Base-by-base conservation (phyloP, 2,113 vertebrate species). In the Camarhynchus parvulus region DNA sequence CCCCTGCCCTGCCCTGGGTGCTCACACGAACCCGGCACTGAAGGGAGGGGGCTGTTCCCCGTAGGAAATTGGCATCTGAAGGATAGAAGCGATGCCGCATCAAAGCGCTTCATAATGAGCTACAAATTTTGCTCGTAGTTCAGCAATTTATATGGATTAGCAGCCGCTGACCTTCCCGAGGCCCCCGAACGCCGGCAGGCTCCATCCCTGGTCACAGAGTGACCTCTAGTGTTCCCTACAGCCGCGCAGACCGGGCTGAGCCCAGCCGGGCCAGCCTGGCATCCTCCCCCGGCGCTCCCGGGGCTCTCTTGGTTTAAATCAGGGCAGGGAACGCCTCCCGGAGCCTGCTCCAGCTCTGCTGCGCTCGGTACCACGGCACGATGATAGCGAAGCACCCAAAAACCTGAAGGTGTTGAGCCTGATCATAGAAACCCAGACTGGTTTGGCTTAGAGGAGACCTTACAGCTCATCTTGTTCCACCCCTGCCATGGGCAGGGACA, bases 151-250 rank as follows among this genome's bases (percentile, higher is more conserved):
- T 78, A 69, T 30, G 91, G 94, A 97, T 97, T 97, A 97, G 96
- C 87, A 83, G 92, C 12, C 16, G 3, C 87, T 95, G 97, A 97
- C 97, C 97, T 97, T 58, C 75, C 9, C 74, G 2, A 78, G 46
- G 90, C 92, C 93, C 92, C 73, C 21, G 17, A n/a, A 44, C 9
- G 14, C 55, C 70, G 1, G 33, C 4, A 3, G 31, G 4, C 58
- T 58, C 77, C 91, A 97, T 97, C 88, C 70, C 55, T 56, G 95
- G 96, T 97, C 92, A 78, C 94, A 98, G 96, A 97, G 97, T 97
- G 98, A 97, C 98, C 98, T 97, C 98, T 98, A 98, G 97, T 96
- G 98, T 97, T 97, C 30, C 95, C 89, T 25, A 13, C n/a, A 53
- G 76, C 87, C 24, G 21, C 4, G 39, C 55, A 27, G 72, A 56